Evolutionary conservation across 2,888 invertebrate genomes (phyloP).

Genomic region (Limnephilus rhombicus): DNA sequence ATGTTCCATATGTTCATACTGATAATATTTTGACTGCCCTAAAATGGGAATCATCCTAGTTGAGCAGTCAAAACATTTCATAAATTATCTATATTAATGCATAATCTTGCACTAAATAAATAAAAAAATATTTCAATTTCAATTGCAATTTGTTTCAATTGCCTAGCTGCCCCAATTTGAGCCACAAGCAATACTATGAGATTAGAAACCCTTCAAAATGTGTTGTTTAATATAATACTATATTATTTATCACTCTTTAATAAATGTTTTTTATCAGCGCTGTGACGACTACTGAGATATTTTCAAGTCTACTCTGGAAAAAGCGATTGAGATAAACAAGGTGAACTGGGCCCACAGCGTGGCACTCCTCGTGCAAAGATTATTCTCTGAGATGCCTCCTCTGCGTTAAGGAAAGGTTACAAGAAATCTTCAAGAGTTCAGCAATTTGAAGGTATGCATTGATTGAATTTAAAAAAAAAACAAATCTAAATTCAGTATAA

Average conservation of each 20-base stretch:
- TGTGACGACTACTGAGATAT: conserved; percentile 99
- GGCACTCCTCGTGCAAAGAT: conserved; percentile 92
- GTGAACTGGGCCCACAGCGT: conserved; percentile 96
- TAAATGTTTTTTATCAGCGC: conserved; percentile 78
- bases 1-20: too few relatives aligned
- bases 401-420: conserved; percentile 76
- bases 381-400: conserved; percentile 86
- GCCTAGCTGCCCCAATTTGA: too few relatives aligned
- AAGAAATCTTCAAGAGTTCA: conserved; percentile 75
- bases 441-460: conserved; percentile 87
- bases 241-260: not conserved
- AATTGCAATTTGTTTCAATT: too few relatives aligned
- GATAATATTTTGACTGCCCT: too few relatives aligned
- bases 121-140: too few relatives aligned
- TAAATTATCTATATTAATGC: too few relatives aligned
- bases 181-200: too few relatives aligned
- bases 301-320: conserved; percentile 96
- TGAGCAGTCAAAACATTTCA: too few relatives aligned
- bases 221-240: not conserved
- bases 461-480: not conserved
- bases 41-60: too few relatives aligned
- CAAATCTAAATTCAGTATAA: not conserved
- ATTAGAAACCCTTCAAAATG: too few relatives aligned
- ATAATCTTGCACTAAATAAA: too few relatives aligned
- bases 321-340: conserved; percentile 91